Conservation (phyloP, 2,797 vertebrate genomes). For the Spinus pinus region DNA sequence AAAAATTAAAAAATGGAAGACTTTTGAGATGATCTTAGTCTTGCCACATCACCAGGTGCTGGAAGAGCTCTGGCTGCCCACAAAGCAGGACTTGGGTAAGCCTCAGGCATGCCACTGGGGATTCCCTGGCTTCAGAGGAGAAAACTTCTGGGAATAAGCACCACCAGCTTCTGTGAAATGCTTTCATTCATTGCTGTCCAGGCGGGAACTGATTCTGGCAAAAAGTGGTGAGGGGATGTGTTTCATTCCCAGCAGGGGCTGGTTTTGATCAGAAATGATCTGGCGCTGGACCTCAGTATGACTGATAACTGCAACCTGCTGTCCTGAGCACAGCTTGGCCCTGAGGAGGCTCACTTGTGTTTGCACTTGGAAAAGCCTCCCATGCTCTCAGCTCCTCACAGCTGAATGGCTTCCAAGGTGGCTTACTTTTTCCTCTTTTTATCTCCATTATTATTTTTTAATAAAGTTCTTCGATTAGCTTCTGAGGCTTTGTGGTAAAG, state of each 20-base stretch:
- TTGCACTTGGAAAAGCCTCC: conserved; percentile 51
- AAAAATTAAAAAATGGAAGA: not conserved
- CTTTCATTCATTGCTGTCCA: conserved; percentile 6
- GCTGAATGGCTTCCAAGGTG: conserved; percentile 26
- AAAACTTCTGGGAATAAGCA: conserved; percentile 28
- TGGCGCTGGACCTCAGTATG: not conserved
- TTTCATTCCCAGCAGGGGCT: conserved; percentile 40
- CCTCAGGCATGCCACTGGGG: not conserved
- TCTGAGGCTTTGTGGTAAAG: conserved; percentile 6
- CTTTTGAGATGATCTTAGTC: not conserved
- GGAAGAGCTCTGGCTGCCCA: not conserved
- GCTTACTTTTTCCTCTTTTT: conserved; percentile 44
- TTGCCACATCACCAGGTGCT: not conserved
- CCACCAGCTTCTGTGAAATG: conserved; percentile 10
- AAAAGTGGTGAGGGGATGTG: not conserved
- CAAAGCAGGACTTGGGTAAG: not conserved
- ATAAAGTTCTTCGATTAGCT: conserved; percentile 53
- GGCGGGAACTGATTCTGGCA: not conserved
- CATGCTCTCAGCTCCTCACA: not conserved
- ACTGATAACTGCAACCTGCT: conserved; percentile 4
- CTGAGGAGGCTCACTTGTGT: not conserved
- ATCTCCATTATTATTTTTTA: conserved; percentile 52
- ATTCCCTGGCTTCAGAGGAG: not conserved
- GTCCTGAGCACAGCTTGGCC: not conserved
- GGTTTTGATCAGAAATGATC: conserved; percentile 44